Evolutionary conservation across 2,888 invertebrate species (phyloP), one percentile per base, ranked within the genome.

Genomic region (Rhorus exstirpatorius): DNA sequence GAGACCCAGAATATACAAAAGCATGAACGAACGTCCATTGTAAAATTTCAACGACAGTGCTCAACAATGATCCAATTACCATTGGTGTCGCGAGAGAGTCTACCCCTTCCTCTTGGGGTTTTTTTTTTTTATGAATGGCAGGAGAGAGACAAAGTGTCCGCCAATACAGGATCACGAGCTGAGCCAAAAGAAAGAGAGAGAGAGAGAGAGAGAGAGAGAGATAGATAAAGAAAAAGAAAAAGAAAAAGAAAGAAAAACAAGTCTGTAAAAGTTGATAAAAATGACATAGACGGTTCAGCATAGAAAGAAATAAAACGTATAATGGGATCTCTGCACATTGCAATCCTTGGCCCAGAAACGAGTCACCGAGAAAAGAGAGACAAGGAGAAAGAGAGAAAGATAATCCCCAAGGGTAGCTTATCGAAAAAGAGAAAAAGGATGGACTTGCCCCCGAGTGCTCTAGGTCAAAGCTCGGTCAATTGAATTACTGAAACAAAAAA

Each of bases 21-120:
- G 81, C 79, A 71, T 19, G 38, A 58, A 70, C 77, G 75, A 65
- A 82, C 70, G 81, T 58, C 71, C 70, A 80, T 81, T 81, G 77
- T 81, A 46, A 41, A 41, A 46, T 67, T 67, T 76, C 63, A 44
- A 51, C 71, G 67, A 35, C 63, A 60, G 51, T 70, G 55, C 71
- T 75, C 67, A 85, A 76, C 83, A 85, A 85, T 81, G 81, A 85
- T 82, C 85, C 82, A 85, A 85, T 85, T 85, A 85, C 79, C 58
- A 67, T 55, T 79, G 75, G 79, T 82, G 79, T 82, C 75, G 82
- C 68, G 7, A 55, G 74, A 61, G 65, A 71, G 67, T 14, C 55
- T 14, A 31, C 55, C 70, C 72, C 49, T 71, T 68, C 46, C 49
- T 41, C 46, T 63, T 72, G 58, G 44, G 55, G 60, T 79, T 79